A percentile compares a stretch with the other conserved stretches of the same genome.
phyloP scores from a whole-genome alignment of 2,113 vertebrate genomes.

The Macaca mulatta region DNA sequence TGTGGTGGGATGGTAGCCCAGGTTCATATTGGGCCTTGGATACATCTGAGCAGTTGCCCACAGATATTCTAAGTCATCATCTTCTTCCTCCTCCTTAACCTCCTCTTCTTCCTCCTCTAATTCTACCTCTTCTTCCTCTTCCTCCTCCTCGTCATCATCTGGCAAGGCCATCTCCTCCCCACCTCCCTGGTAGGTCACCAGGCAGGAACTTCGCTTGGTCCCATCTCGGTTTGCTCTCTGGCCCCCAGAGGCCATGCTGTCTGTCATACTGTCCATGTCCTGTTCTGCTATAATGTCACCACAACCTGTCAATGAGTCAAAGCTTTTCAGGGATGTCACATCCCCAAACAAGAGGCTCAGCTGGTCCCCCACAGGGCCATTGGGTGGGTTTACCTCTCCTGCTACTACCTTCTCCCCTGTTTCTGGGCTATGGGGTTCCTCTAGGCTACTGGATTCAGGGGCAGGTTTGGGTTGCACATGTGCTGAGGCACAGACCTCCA shows the following conservation, averaged over 20 bases:
- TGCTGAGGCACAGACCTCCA: background rate
- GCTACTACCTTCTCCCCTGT: slow-evolving; percentile 74
- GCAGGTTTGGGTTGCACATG: slow-evolving; percentile 65
- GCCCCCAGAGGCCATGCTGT: slow-evolving; percentile 91
- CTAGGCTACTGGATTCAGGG: slow-evolving; percentile 74
- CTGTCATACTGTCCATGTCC: slow-evolving; percentile 93
- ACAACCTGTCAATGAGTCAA: slow-evolving; percentile 97
- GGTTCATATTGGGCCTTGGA: slow-evolving; percentile 50
- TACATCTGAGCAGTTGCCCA: slow-evolving; percentile 72
- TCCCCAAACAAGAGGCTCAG: slow-evolving; percentile 92
- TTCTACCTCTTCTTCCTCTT: slow-evolving; percentile 88
- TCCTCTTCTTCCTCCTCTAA: slow-evolving; percentile 96
- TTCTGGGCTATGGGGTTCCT: slow-evolving; percentile 77
- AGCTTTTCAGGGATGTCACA: slow-evolving; percentile 96
- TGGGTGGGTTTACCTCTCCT: slow-evolving; percentile 79
- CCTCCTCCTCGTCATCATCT: slow-evolving; percentile 90
- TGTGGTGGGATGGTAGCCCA: slow-evolving; percentile 54
- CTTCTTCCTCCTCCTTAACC: slow-evolving; percentile 89
- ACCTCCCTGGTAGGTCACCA: slow-evolving; percentile 96
- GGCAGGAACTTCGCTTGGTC: slow-evolving; percentile 94
- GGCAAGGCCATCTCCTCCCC: slow-evolving; percentile 98
- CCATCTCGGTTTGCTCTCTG: slow-evolving; percentile 89
- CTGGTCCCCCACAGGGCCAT: slow-evolving; percentile 87
- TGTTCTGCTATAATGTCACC: slow-evolving; percentile 98
- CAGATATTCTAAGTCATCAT: slow-evolving; percentile 85